phyloP scores from a whole-genome alignment of 2,113 vertebrate species.

The Pollachius pollachius region DNA sequence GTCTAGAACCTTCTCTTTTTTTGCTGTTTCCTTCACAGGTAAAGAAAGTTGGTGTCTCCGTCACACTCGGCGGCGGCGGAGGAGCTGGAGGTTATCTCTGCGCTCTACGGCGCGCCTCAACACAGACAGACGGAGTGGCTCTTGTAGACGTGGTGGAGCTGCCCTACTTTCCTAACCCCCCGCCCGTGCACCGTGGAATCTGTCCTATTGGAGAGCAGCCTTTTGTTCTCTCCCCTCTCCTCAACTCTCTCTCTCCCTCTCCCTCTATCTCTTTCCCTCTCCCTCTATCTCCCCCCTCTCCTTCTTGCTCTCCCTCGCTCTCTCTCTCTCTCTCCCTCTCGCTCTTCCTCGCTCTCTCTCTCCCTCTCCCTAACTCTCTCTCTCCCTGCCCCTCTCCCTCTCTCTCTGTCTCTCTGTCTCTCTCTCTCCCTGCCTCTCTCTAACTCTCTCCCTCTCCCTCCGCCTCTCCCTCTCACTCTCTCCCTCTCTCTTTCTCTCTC shows the following conservation, averaged over 20 bases:
- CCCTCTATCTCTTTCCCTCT: too few relatives aligned
- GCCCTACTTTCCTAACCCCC: conserved; percentile 60
- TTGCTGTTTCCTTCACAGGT: too few relatives aligned
- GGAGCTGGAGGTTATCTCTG: not conserved
- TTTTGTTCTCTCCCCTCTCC: conserved; percentile 6
- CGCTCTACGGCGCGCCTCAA: conserved; percentile 8
- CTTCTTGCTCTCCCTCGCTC: conserved; percentile 18
- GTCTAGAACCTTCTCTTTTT: not conserved
- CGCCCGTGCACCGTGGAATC: conserved; percentile 33
- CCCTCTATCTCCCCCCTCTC: too few relatives aligned
- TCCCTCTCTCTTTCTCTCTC: conserved; percentile 3
- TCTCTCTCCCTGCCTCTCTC: not conserved
- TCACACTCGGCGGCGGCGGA: too few relatives aligned
- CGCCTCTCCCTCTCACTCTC: conserved; percentile 21
- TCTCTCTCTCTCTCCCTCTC: conserved; percentile 2
- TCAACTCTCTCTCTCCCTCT: conserved; percentile 3
- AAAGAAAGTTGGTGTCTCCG: not conserved
- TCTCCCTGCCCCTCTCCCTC: too few relatives aligned
- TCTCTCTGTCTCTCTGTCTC: too few relatives aligned
- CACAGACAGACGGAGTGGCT: conserved; percentile 39
- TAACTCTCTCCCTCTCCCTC: too few relatives aligned
- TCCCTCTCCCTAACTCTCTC: too few relatives aligned
- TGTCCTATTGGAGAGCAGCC: conserved; percentile 48
- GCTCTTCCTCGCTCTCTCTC: conserved; percentile 13
- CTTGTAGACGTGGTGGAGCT: conserved; percentile 62